A percentile compares a stretch with the other conserved stretches of the same genome.
Evolutionary conservation across 1,140 invertebrate genomes (phyloP).

Genomic region (Drosophila lowei): DNA sequence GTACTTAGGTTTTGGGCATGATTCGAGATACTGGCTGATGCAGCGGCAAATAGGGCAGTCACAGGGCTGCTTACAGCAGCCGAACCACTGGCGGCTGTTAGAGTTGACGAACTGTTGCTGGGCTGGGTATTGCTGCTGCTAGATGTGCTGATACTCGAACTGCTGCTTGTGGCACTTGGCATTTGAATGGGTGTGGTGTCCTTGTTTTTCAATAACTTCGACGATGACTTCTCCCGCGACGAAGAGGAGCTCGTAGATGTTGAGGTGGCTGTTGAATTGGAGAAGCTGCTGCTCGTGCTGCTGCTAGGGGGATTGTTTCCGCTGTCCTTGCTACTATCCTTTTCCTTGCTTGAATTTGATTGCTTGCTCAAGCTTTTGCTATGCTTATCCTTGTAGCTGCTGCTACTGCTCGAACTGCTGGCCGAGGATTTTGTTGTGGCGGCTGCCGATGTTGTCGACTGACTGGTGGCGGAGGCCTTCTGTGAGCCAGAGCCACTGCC

Average conservation of each 20-base stretch:
- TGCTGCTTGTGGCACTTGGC: constrained; percentile 48
- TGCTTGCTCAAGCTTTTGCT: constrained; percentile 67
- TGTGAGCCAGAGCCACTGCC: constrained; percentile 14
- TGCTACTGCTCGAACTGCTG: constrained; percentile 41
- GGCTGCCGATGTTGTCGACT: constrained; percentile 6
- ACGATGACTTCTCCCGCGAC: constrained; percentile 73
- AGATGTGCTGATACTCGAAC: constrained; percentile 20
- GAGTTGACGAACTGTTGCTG: constrained; percentile 16
- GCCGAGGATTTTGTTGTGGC: constrained; percentile 32
- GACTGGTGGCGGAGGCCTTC: background rate
- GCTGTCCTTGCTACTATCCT: constrained; percentile 72
- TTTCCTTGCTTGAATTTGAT: constrained; percentile 76
- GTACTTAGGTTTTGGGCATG: constrained; percentile 68
- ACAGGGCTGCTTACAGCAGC: constrained; percentile 48
- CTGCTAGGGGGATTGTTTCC: constrained; percentile 39
- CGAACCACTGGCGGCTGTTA: constrained; percentile 19
- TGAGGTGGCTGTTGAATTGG: constrained; percentile 60
- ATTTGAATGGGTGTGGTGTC: constrained; percentile 37
- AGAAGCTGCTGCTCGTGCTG: constrained; percentile 67
- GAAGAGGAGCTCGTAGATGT: constrained; percentile 67
- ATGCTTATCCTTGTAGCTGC: constrained; percentile 79
- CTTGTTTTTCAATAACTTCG: constrained; percentile 78
- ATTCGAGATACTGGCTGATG: constrained; percentile 38
- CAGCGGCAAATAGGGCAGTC: constrained; percentile 8
- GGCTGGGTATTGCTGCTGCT: constrained; percentile 24